Base-by-base conservation (phyloP, 2,797 vertebrate species). In the Cetoscarus ocellatus region DNA sequence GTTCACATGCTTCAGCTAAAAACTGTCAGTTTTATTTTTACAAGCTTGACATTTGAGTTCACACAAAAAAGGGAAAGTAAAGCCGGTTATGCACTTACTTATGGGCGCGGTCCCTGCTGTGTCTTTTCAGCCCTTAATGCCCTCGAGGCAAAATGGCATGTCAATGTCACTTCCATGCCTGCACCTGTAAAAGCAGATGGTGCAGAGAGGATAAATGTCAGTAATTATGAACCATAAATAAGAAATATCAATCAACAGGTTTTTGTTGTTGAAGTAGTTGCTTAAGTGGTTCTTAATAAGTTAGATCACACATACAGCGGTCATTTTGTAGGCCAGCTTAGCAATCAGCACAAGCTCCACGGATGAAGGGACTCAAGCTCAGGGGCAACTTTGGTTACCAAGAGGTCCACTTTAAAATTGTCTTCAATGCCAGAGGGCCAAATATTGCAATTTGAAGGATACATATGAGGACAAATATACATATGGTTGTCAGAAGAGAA, bases 111-210 rank as follows among this genome's bases (percentile, higher is more conserved):
- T 43, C 19, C 11, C 52, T 45, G 18, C n/a, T 3, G 51, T 10
- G 39, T 62, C 40, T 38, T 10, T 42, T 60, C 64, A 49, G 34
- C 27, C 3, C 66, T 61, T n/a, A 14, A 19, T 12, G n/a, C 56
- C 62, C 68, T 69, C 15, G 8, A 57, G 77, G 57, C 27, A 45
- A 19, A 27, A 19, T 15, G 57, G 43, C 60, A 56, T 11, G 49
- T 35, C 3, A 8, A 54, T 14, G 9, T 51, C 19, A 54, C 50
- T 35, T 61, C 73, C 68, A 43, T 75, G 71, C 12, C 76, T 57
- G 35, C 63, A 75, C 77, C 75, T 74, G 80, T 4, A 52, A 9
- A 10, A 47, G 19, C 56, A 74, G 52, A 10, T 56, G 45, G 13
- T 57, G 47, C 58, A 50, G 34, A 39, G 12, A 45, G 0, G 12